These are phyloP conservation scores for Calidris pygmaea DNA, from an alignment of 2,113 vertebrate genomes.

Conservation along the genomic window DNA sequence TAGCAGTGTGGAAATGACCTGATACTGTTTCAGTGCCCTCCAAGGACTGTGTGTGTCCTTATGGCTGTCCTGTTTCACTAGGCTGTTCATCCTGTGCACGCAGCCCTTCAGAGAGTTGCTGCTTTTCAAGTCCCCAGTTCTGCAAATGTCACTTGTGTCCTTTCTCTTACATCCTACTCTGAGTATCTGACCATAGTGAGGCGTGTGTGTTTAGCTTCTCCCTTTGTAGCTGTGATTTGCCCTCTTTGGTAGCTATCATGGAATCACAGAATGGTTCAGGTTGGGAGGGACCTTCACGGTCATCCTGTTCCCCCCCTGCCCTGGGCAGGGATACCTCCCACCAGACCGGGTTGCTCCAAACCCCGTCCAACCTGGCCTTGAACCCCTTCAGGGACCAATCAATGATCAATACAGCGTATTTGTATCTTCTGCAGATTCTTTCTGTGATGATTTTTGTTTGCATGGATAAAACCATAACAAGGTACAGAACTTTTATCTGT, in stretches of 20 bases:
- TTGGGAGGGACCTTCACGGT: background rate
- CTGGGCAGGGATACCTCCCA: background rate
- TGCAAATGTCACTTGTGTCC: background rate
- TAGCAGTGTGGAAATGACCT: background rate
- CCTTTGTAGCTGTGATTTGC: background rate
- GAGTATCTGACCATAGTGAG: background rate
- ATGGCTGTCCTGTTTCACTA: background rate
- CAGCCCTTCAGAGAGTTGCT: background rate
- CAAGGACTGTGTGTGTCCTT: background rate
- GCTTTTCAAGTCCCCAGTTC: background rate
- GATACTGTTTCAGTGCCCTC: fast-evolving
- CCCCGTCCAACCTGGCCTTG: background rate
- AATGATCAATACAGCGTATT: background rate
- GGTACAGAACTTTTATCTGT: background rate
- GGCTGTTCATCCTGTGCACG: background rate
- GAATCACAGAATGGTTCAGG: background rate
- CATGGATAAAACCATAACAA: fast-evolving
- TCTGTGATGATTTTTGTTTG: background rate
- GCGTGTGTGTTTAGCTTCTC: fast-evolving
- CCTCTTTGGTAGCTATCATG: background rate
- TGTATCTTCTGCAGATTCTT: background rate
- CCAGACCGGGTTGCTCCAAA: background rate
- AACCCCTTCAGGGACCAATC: background rate
- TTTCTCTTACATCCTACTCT: background rate
- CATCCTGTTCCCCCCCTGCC: background rate